A percentile compares a stretch with the other conserved stretches of the same genome.
Evolutionary conservation across 1,140 invertebrate genomes (phyloP).

Genomic region (Zelostemma sp.): DNA sequence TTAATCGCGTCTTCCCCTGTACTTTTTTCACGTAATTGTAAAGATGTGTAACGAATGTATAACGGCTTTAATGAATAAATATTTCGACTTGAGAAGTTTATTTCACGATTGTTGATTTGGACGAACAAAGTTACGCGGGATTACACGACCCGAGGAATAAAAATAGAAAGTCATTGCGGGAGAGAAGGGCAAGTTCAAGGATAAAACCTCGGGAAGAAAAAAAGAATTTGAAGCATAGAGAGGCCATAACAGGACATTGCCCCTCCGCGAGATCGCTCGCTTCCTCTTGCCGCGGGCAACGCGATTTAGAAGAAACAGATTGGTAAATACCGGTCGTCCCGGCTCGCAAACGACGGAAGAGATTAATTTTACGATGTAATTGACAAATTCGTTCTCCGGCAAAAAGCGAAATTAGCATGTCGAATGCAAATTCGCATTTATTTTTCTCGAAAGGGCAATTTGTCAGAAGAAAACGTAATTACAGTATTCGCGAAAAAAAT

Average conservation of each 20-base stretch:
- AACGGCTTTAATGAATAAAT: background rate
- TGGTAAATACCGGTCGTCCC: background rate
- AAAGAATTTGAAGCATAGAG: slow-evolving; percentile 31
- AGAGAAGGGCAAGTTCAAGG: slow-evolving; percentile 31
- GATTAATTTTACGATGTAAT: background rate
- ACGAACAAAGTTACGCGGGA: background rate
- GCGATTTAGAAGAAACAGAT: slow-evolving; percentile 13
- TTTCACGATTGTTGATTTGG: slow-evolving; percentile 14
- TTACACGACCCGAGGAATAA: slow-evolving; percentile 13
- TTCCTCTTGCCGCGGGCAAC: slow-evolving; percentile 5
- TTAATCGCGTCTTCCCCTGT: too few species aligned
- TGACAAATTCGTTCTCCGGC: background rate
- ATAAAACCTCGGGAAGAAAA: slow-evolving; percentile 25
- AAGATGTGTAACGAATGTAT: too few species aligned
- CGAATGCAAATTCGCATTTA: slow-evolving; percentile 4
- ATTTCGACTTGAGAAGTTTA: background rate
- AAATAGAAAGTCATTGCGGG: slow-evolving; percentile 2
- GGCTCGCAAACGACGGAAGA: slow-evolving; percentile 1
- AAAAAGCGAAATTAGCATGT: background rate
- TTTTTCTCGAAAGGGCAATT: slow-evolving; percentile 1
- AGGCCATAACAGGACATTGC: slow-evolving; percentile 57
- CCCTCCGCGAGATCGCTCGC: slow-evolving; percentile 23
- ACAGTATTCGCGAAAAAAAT: background rate
- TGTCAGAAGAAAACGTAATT: background rate
- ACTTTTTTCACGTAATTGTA: too few species aligned